A percentile compares a stretch with the other conserved stretches of the same genome.
Conservation (phyloP, 2,888 invertebrate genomes). For the Chymomyza procnemis region DNA sequence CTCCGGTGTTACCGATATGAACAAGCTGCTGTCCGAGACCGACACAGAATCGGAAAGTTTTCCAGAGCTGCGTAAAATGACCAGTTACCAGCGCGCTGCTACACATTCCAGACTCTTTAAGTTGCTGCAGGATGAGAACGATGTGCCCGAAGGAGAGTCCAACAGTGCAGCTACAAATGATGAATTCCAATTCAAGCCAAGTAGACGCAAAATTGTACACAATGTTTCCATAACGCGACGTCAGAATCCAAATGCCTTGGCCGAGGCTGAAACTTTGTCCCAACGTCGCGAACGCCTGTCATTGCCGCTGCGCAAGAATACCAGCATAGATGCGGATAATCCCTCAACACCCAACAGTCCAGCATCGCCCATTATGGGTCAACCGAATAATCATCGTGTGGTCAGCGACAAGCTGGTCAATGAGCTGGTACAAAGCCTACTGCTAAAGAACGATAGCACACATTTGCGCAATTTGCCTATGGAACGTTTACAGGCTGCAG, state of each 20-base stretch:
- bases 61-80: constrained; percentile 81
- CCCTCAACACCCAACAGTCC: constrained; percentile 80
- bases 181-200: constrained; percentile 72
- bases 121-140: constrained; percentile 81
- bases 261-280: constrained; percentile 77
- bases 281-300: constrained; percentile 80
- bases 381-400: constrained; percentile 78
- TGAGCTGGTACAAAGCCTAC: constrained; percentile 81
- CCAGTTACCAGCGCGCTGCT: constrained; percentile 84
- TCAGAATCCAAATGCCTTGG: constrained; percentile 73
- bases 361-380: constrained; percentile 76
- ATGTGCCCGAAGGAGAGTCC: constrained; percentile 61
- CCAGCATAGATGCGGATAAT: constrained; percentile 80
- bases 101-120: constrained; percentile 86
- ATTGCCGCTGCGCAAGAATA: constrained; percentile 79
- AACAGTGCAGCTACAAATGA: constrained; percentile 47
- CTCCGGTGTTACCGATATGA: constrained; percentile 86
- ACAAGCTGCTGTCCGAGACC: constrained; percentile 83
- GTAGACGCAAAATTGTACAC: constrained; percentile 76
- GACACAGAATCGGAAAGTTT: constrained; percentile 83
- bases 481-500: constrained; percentile 81
- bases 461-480: constrained; percentile 80
- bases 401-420: constrained; percentile 81
- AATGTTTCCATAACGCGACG: constrained; percentile 78
- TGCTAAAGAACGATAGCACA: constrained; percentile 80